Evolutionary conservation across 2,797 vertebrate genomes (phyloP), one percentile per base, ranked within the genome.

Genomic region (Sebastes iracundus): DNA sequence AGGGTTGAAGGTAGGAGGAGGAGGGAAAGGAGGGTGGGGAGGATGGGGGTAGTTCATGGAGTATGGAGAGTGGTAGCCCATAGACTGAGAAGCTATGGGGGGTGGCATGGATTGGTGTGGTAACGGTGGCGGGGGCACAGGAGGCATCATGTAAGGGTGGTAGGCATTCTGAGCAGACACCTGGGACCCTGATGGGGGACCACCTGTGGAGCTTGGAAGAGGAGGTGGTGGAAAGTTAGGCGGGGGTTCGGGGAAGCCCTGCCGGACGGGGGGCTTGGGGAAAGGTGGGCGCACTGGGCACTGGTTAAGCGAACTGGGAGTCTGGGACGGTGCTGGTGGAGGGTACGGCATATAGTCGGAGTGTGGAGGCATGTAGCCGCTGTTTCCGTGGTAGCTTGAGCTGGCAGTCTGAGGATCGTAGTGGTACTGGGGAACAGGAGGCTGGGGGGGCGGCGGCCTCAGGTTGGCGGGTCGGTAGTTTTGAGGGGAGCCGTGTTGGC

Each of bases 141-240:
- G 84, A 18, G 95, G 93, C 94, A 98, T 95, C 97, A 99, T 96
- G 82, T 97, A 99, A 5, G 90, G 76, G 13, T 96, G 96, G 81
- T 97, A 99, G 0, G 96, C 78, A 63, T 93, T 96, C 71, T 97
- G 97, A 67, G 96, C 91, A 0, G 96, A 87, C 8, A 96, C 90
- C 33, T 92, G 85, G 0, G 94, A 67, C 25, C 96, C 95, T 0
- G 95, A 87, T 9, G 95, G 30, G 2, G 96, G 53, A 22, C 91
- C 90, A 10, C 90, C 96, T 12, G 93, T 91, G 0, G 97, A 92
- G 74, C 90, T 94, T 53, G 97, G 96, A 60, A 97, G 87, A 0
- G 97, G 96, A 0, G 97, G 97, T 3, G 98, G 97, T 4, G 97
- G 97, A 7, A 98, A 99, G 86, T 96, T 97, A 0, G 97, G 98